These are phyloP conservation scores for Chinchilla lanigera DNA, from an alignment of 2,113 vertebrate species.

Conservation along the genomic window DNA sequence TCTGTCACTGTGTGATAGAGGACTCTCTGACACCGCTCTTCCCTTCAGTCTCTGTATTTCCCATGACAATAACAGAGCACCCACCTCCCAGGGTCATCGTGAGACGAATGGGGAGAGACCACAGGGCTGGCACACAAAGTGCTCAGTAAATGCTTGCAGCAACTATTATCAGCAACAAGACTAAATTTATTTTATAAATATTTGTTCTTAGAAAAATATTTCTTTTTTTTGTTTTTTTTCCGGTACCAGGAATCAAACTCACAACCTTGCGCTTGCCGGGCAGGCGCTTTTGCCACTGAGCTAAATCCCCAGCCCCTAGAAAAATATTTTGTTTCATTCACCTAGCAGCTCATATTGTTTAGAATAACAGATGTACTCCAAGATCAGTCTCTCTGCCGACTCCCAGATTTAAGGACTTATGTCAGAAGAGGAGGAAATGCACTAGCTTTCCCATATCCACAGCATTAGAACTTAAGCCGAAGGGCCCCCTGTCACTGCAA, in stretches of 20 bases:
- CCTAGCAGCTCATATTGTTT: constrained; percentile 18
- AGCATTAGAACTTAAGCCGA: not conserved
- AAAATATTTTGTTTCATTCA: constrained; percentile 41
- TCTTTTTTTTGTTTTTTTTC: no score
- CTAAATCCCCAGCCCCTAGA: no score
- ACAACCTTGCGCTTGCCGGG: no score
- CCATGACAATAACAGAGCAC: not conserved
- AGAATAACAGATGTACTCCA: not conserved
- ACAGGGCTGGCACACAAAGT: not conserved
- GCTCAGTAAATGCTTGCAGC: not conserved
- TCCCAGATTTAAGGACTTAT: not conserved
- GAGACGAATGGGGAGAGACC: not conserved
- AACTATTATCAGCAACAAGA: not conserved
- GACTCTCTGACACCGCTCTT: not conserved
- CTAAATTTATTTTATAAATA: constrained; percentile 27
- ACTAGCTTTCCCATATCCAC: not conserved
- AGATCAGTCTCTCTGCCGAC: constrained; percentile 22
- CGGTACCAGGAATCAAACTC: no score
- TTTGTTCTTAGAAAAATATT: constrained; percentile 30
- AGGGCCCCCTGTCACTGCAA: not conserved
- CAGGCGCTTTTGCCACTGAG: no score
- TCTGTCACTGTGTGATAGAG: not conserved
- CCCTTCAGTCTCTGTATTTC: not conserved
- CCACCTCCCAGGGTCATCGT: not conserved
- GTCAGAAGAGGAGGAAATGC: not conserved